Evolutionary conservation across 2,888 invertebrate genomes (phyloP).

Genomic region (Clusia tigrina): DNA sequence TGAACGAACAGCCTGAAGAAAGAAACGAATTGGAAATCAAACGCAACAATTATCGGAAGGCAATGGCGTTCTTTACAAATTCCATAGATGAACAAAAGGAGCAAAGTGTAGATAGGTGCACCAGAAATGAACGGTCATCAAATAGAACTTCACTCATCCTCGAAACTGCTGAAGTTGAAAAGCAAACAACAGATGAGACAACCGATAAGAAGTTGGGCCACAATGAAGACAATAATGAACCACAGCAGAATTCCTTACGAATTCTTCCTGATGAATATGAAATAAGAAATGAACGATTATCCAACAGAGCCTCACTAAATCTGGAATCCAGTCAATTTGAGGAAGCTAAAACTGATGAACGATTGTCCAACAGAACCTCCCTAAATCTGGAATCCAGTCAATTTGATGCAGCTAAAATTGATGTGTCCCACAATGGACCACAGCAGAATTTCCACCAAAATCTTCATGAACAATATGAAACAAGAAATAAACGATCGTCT

Average conservation of each 20-base stretch:
- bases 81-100: conserved; percentile 56
- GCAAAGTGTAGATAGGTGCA: conserved; percentile 28
- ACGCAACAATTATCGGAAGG: conserved; percentile 58
- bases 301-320: too few relatives aligned
- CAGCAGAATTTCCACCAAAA: too few relatives aligned
- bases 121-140: conserved; percentile 32
- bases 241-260: conserved; percentile 32
- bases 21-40: conserved; percentile 54
- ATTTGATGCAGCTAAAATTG: too few relatives aligned
- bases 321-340: too few relatives aligned
- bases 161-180: conserved; percentile 36
- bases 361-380: too few relatives aligned
- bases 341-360: too few relatives aligned
- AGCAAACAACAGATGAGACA: conserved; percentile 21
- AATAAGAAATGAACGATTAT: too few relatives aligned
- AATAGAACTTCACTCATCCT: conserved; percentile 36
- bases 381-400: too few relatives aligned
- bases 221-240: background rate
- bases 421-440: too few relatives aligned
- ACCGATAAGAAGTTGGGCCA: conserved; percentile 28
- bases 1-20: conserved; percentile 32
- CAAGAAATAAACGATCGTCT: too few relatives aligned
- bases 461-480: too few relatives aligned
- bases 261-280: conserved; percentile 41
- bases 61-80: conserved; percentile 61